Conservation (phyloP, 2,113 vertebrate species). For the Shinisaurus crocodilurus region DNA sequence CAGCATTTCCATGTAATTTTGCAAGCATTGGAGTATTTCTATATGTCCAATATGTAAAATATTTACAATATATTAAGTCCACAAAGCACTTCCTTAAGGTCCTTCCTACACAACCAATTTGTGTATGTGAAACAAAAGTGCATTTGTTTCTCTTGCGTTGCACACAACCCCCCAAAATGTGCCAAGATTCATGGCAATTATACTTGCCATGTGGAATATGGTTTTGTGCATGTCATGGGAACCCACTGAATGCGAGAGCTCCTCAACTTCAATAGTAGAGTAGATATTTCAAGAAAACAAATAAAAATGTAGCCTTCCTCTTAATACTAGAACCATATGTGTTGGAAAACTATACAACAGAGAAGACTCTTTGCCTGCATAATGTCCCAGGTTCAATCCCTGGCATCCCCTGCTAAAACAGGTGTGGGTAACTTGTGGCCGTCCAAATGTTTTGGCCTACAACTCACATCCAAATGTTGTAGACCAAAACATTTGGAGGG, state of each 20-base stretch:
- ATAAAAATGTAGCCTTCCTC: too few relatives aligned
- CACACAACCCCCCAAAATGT: not conserved
- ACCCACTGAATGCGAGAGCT: not conserved
- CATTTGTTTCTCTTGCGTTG: not conserved
- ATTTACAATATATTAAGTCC: not conserved
- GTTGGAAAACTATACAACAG: too few relatives aligned
- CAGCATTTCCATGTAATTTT: too few relatives aligned
- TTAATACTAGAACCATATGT: too few relatives aligned
- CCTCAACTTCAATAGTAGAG: not conserved
- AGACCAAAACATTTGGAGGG: too few relatives aligned
- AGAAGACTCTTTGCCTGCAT: too few relatives aligned
- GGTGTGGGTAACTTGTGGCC: too few relatives aligned
- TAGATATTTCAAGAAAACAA: not conserved
- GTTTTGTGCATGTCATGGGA: not conserved
- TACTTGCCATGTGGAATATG: not conserved
- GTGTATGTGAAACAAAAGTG: not conserved
- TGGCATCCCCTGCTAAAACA: not conserved
- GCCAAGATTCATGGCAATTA: too few relatives aligned
- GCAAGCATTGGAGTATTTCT: too few relatives aligned
- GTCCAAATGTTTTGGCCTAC: not conserved
- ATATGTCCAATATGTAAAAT: too few relatives aligned
- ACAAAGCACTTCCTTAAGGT: not conserved
- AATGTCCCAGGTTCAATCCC: too few relatives aligned
- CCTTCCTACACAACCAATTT: not conserved
- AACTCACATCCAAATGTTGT: too few relatives aligned